phyloP scores from a whole-genome alignment of 37 sponge, comb jelly and placozoan species.

The Oopsacas minuta region DNA sequence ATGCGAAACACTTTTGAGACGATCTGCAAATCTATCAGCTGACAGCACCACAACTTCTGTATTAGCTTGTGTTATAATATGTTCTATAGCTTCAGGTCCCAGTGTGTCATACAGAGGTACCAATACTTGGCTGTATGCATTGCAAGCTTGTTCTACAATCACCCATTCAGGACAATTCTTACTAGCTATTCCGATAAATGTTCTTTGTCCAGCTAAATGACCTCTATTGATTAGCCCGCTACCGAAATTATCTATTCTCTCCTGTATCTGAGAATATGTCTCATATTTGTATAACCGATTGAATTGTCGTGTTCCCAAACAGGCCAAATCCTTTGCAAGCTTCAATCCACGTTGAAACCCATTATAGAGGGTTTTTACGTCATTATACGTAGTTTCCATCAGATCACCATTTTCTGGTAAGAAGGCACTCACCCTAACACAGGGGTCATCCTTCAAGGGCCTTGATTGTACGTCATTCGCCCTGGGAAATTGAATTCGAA shows the following conservation, averaged over 20 bases:
- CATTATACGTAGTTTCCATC: conserved; percentile 33
- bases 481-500: neutral
- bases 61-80: conserved; percentile 72
- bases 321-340: neutral
- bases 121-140: conserved; percentile 57
- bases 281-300: neutral
- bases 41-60: conserved; percentile 13
- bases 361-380: conserved; percentile 62
- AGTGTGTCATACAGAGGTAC: conserved; percentile 97
- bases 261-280: conserved; percentile 34
- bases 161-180: conserved; percentile 76
- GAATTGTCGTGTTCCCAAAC: neutral
- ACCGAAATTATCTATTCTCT: conserved; percentile 57
- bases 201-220: conserved; percentile 52
- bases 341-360: conserved; percentile 56
- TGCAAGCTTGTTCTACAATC: conserved; percentile 58
- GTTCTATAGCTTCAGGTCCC: conserved; percentile 72
- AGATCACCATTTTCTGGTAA: conserved; percentile 24
- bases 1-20: neutral
- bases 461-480: neutral
- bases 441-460: neutral
- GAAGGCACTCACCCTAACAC: neutral
- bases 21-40: neutral
- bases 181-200: conserved; percentile 68
- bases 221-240: conserved; percentile 57